Evolutionary conservation across 1,140 invertebrate species (phyloP).

Genomic region (Araneus ventricosus): DNA sequence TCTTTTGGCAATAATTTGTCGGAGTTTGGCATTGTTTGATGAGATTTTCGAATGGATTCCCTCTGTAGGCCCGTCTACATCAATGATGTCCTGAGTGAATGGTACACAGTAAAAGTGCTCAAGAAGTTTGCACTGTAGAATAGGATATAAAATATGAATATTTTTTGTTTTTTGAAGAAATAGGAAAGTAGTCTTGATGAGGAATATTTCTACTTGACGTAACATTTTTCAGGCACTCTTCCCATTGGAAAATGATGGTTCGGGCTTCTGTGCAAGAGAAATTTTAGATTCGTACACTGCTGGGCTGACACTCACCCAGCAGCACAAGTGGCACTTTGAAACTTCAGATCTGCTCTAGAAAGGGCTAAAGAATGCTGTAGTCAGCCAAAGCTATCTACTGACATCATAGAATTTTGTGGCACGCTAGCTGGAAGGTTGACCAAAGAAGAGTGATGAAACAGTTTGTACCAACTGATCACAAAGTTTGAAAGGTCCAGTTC

Average conservation of each 20-base stretch:
- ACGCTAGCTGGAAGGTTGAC: constrained; percentile 86
- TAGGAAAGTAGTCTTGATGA: constrained; percentile 73
- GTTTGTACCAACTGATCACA: constrained; percentile 99
- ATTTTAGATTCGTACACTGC: constrained; percentile 56
- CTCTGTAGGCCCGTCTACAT: constrained; percentile 54
- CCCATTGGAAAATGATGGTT: constrained; percentile 70
- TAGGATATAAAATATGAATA: constrained; percentile 72
- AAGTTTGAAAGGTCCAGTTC: constrained; percentile 97
- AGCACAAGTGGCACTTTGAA: constrained; percentile 73
- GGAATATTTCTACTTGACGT: constrained; percentile 63
- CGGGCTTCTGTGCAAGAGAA: constrained; percentile 61
- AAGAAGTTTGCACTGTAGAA: constrained; percentile 70
- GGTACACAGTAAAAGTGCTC: constrained; percentile 71
- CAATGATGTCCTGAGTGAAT: constrained; percentile 69
- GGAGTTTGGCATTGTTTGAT: constrained; percentile 69
- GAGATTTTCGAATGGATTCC: constrained; percentile 63
- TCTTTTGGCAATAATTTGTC: constrained; percentile 73
- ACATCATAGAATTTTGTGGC: constrained; percentile 79
- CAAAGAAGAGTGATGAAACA: constrained; percentile 98
- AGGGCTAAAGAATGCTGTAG: constrained; percentile 68
- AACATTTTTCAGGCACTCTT: constrained; percentile 70
- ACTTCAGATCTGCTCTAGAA: constrained; percentile 63
- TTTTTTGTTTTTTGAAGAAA: constrained; percentile 69
- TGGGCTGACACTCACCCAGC: constrained; percentile 44
- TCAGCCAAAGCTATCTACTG: constrained; percentile 80